Evolutionary conservation across 2,888 invertebrate species (phyloP).

Genomic region (Synergus umbraculus): DNA sequence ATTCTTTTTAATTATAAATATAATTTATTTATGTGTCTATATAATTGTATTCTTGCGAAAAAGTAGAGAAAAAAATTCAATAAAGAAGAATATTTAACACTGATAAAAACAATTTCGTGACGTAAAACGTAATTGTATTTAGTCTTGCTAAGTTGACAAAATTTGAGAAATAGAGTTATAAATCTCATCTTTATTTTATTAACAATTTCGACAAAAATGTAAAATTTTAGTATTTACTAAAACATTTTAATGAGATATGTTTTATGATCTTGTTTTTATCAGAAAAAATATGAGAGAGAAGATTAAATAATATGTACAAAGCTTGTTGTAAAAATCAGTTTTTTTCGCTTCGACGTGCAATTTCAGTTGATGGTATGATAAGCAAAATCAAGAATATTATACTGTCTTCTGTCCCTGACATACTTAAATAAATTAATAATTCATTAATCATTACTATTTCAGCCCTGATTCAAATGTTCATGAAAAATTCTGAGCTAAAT

Average conservation of each 20-base stretch:
- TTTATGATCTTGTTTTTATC: too few relatives aligned
- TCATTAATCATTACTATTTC: constrained; percentile 21
- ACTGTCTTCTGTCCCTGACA: background rate
- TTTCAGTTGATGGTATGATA: constrained; percentile 7
- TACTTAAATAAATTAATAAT: constrained; percentile 25
- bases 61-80: too few relatives aligned
- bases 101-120: background rate
- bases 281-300: too few relatives aligned
- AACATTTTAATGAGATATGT: background rate
- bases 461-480: background rate
- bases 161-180: background rate
- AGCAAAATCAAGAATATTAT: constrained; percentile 24
- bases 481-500: background rate
- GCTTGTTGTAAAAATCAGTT: background rate
- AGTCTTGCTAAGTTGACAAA: background rate
- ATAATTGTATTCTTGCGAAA: too few relatives aligned
- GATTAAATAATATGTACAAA: too few relatives aligned
- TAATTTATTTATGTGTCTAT: too few relatives aligned
- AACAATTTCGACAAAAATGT: too few relatives aligned
- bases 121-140: background rate
- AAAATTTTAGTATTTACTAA: background rate
- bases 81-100: background rate
- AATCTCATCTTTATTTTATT: background rate
- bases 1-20: too few relatives aligned
- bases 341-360: background rate